A percentile compares a stretch with the other conserved stretches of the same genome.
These are phyloP conservation scores for Microcaecilia unicolor DNA, from an alignment of 2,797 vertebrate species.

Conservation along the genomic window DNA sequence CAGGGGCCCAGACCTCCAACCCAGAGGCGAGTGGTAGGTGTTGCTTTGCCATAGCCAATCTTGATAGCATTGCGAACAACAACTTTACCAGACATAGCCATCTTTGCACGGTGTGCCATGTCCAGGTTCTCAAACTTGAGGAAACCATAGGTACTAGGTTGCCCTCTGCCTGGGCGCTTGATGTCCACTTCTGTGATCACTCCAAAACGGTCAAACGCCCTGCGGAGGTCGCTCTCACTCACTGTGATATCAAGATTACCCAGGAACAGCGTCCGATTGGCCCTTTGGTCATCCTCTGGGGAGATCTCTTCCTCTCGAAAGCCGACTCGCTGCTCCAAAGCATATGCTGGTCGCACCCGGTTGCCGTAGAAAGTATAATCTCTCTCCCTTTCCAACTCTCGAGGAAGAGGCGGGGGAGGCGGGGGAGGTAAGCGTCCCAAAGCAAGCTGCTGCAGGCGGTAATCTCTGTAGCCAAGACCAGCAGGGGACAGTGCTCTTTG, in stretches of 20 bases:
- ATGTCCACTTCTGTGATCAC: slow-evolving; percentile 96
- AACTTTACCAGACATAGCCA: slow-evolving; percentile 94
- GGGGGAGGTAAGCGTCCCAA: slow-evolving; percentile 84
- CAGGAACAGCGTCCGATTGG: slow-evolving; percentile 91
- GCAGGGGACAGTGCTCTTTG: slow-evolving; percentile 82
- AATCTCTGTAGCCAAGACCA: slow-evolving; percentile 86
- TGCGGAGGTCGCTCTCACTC: slow-evolving; percentile 80
- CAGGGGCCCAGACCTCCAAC: slow-evolving; percentile 92
- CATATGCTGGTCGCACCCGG: slow-evolving; percentile 74
- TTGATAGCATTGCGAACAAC: slow-evolving; percentile 90
- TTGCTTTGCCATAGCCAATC: slow-evolving; percentile 96
- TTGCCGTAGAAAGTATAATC: slow-evolving; percentile 84
- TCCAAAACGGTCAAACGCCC: slow-evolving; percentile 91
- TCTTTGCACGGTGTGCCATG: slow-evolving; percentile 93
- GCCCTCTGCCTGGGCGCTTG: slow-evolving; percentile 79
- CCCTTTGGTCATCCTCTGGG: slow-evolving; percentile 91
- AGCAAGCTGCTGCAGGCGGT: slow-evolving; percentile 87
- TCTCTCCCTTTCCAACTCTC: slow-evolving; percentile 87
- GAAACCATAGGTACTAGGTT: slow-evolving; percentile 92
- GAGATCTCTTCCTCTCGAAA: slow-evolving; percentile 90
- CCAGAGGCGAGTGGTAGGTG: slow-evolving; percentile 90
- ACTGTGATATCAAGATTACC: slow-evolving; percentile 91
- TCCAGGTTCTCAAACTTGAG: slow-evolving; percentile 96
- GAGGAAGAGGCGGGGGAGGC: slow-evolving; percentile 78
- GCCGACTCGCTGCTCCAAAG: slow-evolving; percentile 68